A percentile compares a stretch with the other conserved stretches of the same genome.
These are phyloP conservation scores for Xestia rhomboidea DNA, from an alignment of 2,888 invertebrate genomes.

Conservation along the genomic window DNA sequence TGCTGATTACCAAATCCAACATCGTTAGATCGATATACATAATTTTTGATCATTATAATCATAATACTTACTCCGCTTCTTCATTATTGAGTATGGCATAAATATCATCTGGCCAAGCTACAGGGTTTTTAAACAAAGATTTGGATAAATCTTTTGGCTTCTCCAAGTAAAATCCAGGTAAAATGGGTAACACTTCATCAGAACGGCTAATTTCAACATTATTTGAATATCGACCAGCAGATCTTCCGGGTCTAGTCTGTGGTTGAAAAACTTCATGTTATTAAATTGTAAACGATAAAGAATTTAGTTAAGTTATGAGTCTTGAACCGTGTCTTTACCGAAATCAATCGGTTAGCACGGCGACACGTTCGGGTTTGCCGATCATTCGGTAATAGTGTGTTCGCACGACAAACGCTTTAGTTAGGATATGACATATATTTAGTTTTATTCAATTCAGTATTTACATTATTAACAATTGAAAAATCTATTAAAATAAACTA, in stretches of 20 bases:
- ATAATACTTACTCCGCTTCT: background rate
- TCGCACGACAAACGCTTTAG: background rate
- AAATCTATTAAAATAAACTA: too few relatives aligned
- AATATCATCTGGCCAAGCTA: slow-evolving; percentile 64
- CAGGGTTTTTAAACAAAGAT: slow-evolving; percentile 76
- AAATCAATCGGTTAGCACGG: background rate
- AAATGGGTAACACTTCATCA: slow-evolving; percentile 61
- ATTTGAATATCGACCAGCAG: background rate
- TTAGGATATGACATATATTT: background rate
- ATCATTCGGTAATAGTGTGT: background rate
- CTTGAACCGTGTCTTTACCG: background rate
- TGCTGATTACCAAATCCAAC: background rate
- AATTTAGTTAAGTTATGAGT: background rate
- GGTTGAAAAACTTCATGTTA: background rate
- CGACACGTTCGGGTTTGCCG: background rate
- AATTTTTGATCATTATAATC: too few relatives aligned
- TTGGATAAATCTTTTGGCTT: slow-evolving; percentile 73
- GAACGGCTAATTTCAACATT: background rate
- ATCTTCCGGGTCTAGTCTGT: slow-evolving; percentile 2
- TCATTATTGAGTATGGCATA: slow-evolving; percentile 72
- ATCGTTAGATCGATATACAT: background rate
- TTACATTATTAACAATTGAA: too few relatives aligned
- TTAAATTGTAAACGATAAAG: background rate
- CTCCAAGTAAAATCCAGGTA: slow-evolving; percentile 78
- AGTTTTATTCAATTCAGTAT: too few relatives aligned